A percentile compares a stretch with the other conserved stretches of the same genome.
Conservation (phyloP, 2,113 vertebrate species). For the Peromyscus leucopus region DNA sequence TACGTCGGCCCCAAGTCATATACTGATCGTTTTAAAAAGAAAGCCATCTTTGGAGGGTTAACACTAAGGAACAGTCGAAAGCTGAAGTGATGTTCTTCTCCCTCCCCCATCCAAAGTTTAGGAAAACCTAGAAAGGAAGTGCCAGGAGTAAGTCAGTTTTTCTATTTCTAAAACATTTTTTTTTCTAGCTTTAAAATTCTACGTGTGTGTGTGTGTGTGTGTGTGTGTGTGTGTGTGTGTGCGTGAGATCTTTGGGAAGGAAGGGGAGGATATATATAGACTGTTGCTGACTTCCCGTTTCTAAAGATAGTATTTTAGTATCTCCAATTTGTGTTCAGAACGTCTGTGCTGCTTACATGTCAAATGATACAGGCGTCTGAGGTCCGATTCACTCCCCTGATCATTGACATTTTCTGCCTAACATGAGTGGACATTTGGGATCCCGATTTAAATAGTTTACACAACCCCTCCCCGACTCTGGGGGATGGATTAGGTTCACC, state of each 20-base stretch:
- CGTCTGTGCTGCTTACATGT: neutral
- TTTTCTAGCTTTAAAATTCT: slow-evolving; percentile 46
- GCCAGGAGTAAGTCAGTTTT: slow-evolving; percentile 53
- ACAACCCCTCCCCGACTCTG: neutral
- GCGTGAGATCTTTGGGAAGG: slow-evolving; percentile 53
- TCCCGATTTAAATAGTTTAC: neutral
- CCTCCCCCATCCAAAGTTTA: slow-evolving; percentile 1
- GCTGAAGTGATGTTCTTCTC: neutral
- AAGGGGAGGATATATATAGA: slow-evolving; percentile 32
- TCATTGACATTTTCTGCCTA: slow-evolving; percentile 9
- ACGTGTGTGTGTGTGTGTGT: neutral
- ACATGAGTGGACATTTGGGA: neutral
- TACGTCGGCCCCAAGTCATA: neutral
- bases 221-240: neutral
- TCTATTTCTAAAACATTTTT: slow-evolving; percentile 67
- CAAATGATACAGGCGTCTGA: neutral
- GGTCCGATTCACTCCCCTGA: neutral
- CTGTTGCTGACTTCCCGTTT: slow-evolving; percentile 67
- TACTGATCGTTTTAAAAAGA: neutral
- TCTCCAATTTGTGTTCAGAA: slow-evolving; percentile 5
- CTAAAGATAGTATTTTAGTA: slow-evolving; percentile 66
- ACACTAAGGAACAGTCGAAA: slow-evolving; percentile 10
- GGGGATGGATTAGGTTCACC: neutral
- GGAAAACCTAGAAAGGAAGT: slow-evolving; percentile 75
- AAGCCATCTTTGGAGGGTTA: neutral